A percentile compares a stretch with the other conserved stretches of the same genome.
Evolutionary conservation across 2,113 vertebrate species (phyloP).

Genomic region (Stigmatopora nigra): DNA sequence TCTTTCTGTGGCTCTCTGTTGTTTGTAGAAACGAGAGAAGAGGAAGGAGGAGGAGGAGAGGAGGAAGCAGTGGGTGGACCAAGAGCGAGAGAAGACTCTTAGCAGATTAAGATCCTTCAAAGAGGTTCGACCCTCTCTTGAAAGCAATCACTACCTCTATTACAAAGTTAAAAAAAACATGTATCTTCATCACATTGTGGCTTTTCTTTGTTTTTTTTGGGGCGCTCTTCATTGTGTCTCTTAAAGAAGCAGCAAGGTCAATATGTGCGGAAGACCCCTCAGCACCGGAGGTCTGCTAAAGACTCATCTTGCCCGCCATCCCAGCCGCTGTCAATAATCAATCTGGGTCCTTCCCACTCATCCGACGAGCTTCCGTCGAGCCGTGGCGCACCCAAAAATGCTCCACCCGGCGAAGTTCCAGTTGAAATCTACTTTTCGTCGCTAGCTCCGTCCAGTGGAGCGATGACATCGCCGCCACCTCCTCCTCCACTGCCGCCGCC

Average conservation of each 20-base stretch:
- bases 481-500: conserved; percentile 25
- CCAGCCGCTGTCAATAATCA: conserved; percentile 48
- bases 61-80: conserved; percentile 85
- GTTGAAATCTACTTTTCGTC: conserved; percentile 59
- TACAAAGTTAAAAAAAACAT: not conserved
- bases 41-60: conserved; percentile 81
- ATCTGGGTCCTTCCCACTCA: conserved; percentile 19
- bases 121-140: conserved; percentile 70
- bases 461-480: not conserved
- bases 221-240: not conserved
- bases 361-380: conserved; percentile 11
- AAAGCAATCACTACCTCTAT: not conserved
- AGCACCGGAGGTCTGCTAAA: conserved; percentile 33
- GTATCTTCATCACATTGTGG: not conserved
- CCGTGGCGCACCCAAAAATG: conserved; percentile 38
- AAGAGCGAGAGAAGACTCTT: conserved; percentile 87
- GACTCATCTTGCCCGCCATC: conserved; percentile 25
- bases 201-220: not conserved
- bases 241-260: conserved; percentile 74
- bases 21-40: conserved; percentile 83
- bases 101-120: conserved; percentile 83
- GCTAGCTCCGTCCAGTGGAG: conserved; percentile 6
- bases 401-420: conserved; percentile 54
- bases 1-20: conserved; percentile 39
- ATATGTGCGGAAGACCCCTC: conserved; percentile 68